Percentiles rank a stretch among this genome's conserved stretches.
These are phyloP conservation scores for Drosophila funebris DNA, from an alignment of 1,140 invertebrate genomes.

Conservation along the genomic window DNA sequence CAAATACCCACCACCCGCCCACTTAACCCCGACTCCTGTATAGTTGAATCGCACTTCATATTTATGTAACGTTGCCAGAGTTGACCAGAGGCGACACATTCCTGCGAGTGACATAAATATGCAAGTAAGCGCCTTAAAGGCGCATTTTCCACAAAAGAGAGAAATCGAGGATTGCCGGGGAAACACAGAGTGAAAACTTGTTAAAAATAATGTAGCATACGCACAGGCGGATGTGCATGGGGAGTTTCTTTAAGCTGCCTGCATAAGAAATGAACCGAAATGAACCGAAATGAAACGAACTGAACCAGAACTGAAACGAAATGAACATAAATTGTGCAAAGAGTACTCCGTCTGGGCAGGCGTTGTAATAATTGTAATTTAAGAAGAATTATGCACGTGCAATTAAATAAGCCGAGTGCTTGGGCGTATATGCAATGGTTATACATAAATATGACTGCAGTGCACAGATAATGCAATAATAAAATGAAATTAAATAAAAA, in stretches of 20 bases:
- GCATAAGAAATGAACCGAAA: slow-evolving; percentile 69
- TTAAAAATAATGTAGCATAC: slow-evolving; percentile 63
- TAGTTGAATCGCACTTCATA: slow-evolving; percentile 22
- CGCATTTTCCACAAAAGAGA: slow-evolving; percentile 15
- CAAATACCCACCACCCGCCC: slow-evolving; percentile 3
- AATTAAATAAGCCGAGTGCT: slow-evolving; percentile 72
- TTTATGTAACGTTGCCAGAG: slow-evolving; percentile 41
- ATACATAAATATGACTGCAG: slow-evolving; percentile 50
- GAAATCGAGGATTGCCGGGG: neutral
- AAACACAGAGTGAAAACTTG: slow-evolving; percentile 62
- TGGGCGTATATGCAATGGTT: slow-evolving; percentile 50
- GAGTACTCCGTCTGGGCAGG: slow-evolving; percentile 36
- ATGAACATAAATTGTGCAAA: slow-evolving; percentile 68
- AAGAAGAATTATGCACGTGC: slow-evolving; percentile 80
- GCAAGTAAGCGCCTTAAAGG: slow-evolving; percentile 76
- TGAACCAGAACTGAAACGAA: slow-evolving; percentile 48
- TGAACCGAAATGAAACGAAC: slow-evolving; percentile 52
- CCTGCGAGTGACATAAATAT: slow-evolving; percentile 72
- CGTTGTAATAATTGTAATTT: slow-evolving; percentile 74
- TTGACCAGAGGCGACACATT: slow-evolving; percentile 50
- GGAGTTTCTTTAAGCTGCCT: slow-evolving; percentile 57
- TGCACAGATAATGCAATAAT: slow-evolving; percentile 72
- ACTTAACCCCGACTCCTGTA: neutral
- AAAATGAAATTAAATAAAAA: slow-evolving; percentile 46
- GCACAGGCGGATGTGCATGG: neutral